Evolutionary conservation across 2,113 vertebrate genomes (phyloP).

Genomic region (Mohoua ochrocephala): DNA sequence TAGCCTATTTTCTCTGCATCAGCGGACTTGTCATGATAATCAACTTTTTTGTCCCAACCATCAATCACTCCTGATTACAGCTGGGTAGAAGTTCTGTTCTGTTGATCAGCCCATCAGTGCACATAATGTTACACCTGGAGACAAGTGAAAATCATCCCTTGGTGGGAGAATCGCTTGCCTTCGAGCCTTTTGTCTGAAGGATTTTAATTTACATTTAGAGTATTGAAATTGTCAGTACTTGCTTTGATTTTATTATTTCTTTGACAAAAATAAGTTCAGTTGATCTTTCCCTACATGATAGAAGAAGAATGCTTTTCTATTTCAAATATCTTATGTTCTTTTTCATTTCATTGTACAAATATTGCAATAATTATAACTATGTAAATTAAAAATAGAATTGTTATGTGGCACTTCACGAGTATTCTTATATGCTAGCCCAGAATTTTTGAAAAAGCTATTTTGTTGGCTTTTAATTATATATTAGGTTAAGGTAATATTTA

Average conservation of each 20-base stretch:
- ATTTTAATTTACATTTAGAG: slow-evolving; percentile 57
- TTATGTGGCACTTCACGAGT: not conserved
- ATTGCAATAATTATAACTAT: slow-evolving; percentile 32
- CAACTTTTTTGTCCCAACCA: slow-evolving; percentile 78
- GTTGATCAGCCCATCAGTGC: slow-evolving; percentile 77
- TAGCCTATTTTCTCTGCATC: slow-evolving; percentile 76
- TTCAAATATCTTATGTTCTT: not conserved
- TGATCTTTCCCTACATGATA: not conserved
- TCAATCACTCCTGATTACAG: slow-evolving; percentile 81
- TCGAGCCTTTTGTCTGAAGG: slow-evolving; percentile 59
- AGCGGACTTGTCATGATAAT: slow-evolving; percentile 78
- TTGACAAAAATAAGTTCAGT: slow-evolving; percentile 34
- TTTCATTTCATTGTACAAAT: slow-evolving; percentile 23
- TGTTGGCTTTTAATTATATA: slow-evolving; percentile 32
- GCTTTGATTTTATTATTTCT: slow-evolving; percentile 40
- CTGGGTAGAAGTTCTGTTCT: slow-evolving; percentile 68
- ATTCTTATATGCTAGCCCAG: not conserved
- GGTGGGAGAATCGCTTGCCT: slow-evolving; percentile 51
- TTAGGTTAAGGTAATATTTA: slow-evolving; percentile 4
- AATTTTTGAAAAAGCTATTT: slow-evolving; percentile 34
- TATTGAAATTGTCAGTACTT: slow-evolving; percentile 42
- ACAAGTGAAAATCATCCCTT: slow-evolving; percentile 68
- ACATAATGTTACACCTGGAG: slow-evolving; percentile 77
- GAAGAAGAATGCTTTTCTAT: not conserved
- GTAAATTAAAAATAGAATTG: slow-evolving; percentile 40